Base-by-base conservation (phyloP, 2,113 vertebrate species). In the Holacanthus passer region DNA sequence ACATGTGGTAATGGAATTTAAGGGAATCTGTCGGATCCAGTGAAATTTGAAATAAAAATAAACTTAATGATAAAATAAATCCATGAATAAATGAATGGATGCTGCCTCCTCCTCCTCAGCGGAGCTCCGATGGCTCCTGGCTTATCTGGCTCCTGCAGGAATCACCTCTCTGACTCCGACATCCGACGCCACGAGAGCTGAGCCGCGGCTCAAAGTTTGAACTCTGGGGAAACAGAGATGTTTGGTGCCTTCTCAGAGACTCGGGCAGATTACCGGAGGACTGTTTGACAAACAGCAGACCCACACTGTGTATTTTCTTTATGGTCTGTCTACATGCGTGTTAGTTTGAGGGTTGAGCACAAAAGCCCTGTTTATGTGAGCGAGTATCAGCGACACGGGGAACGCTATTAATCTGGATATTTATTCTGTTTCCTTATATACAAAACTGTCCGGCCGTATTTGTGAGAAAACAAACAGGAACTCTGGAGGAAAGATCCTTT, bases 251-350 rank as follows among this genome's bases (percentile, higher is more conserved):
- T 79, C 39, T 37, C 62, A n/a, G 50, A 31, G 68, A 73, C 63
- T 74, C 7, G 0, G 43, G 22, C 39, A 70, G 73, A 79, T 87
- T 83, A 82, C 70, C 0, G 32, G 13, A 50, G 48, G 66, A 73
- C 55, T 84, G 83, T 89, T 82, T 86, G 73, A 74, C 79, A 76
- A 89, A 85, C 72, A 73, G 27, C 1, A 19, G 27, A 7, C 12
- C 1, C 13, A 50, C 12, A 45, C 58, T 90, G 63, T 83, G 70
- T 84, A 70, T 88, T 88, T 83, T 81, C 62, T 73, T 79, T 73
- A 48, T 11, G n/a, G 24, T 52, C 52, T 73, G 53, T 81, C 63
- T 82, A 71, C 55, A 66, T 55, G 68, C 9, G 16, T 16, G 50
- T n/a, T 66, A 52, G 50, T 79, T 78, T 35, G 32, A 41, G 66